Conservation (phyloP, 2,113 vertebrate species). For the Eolophus roseicapilla region DNA sequence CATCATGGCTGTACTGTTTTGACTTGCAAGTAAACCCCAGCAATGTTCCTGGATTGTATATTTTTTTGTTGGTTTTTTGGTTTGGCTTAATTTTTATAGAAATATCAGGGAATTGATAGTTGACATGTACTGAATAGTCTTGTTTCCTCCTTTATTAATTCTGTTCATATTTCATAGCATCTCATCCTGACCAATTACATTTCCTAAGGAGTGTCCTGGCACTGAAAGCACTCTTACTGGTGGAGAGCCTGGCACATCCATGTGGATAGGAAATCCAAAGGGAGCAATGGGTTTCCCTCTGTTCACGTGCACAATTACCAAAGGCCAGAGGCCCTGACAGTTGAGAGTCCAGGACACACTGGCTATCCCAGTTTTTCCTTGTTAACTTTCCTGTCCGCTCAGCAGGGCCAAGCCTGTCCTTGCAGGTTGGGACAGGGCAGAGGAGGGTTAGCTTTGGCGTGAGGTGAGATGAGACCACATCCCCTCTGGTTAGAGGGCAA, state of each 20-base stretch:
- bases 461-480: not conserved
- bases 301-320: not conserved
- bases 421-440: not conserved
- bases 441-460: not conserved
- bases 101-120: not conserved
- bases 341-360: accelerated
- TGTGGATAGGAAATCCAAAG: not conserved
- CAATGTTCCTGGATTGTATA: not conserved
- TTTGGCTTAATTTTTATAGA: not conserved
- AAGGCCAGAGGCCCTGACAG: not conserved
- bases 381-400: not conserved
- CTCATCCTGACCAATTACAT: not conserved
- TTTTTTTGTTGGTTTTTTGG: not conserved
- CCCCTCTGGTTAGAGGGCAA: not conserved
- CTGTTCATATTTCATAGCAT: not conserved
- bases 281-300: not conserved
- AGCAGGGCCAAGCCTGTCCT: not conserved
- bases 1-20: not conserved
- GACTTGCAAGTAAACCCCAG: not conserved
- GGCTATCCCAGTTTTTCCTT: not conserved
- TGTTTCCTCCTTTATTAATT: not conserved
- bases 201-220: not conserved
- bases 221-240: not conserved
- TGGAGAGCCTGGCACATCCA: not conserved
- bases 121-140: not conserved